Evolutionary conservation across 2,797 vertebrate species (phyloP).

Genomic region (Chloroceryle amazona): DNA sequence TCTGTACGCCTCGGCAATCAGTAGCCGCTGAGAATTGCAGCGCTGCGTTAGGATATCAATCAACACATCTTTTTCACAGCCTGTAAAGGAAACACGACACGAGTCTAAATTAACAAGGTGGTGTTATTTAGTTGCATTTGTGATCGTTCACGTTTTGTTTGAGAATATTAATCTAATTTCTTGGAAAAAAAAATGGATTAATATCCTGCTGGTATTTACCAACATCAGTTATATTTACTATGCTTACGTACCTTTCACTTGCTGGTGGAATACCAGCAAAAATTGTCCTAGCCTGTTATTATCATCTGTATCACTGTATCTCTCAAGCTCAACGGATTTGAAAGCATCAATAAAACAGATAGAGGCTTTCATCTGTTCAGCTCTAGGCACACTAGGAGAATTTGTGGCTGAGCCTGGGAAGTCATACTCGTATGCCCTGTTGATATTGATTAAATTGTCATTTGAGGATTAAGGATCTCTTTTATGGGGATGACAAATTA

Average conservation of each 20-base stretch:
- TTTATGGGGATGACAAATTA: background rate
- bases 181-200: background rate
- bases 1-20: constrained; percentile 79
- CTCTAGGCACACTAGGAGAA: background rate
- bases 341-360: constrained; percentile 9
- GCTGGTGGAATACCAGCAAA: background rate
- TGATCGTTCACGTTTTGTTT: background rate
- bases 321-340: background rate
- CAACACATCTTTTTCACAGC: constrained; percentile 83
- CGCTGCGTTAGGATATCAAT: constrained; percentile 82
- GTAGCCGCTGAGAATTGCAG: constrained; percentile 79
- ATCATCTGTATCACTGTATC: background rate
- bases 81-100: constrained; percentile 51
- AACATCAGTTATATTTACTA: background rate
- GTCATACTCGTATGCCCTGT: background rate
- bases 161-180: background rate
- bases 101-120: background rate
- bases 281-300: background rate
- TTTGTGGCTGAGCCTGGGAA: constrained; percentile 1
- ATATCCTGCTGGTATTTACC: background rate
- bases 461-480: background rate
- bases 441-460: constrained; percentile 22
- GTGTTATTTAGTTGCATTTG: background rate
- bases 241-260: background rate
- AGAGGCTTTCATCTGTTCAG: background rate